Conservation (phyloP, 2,113 vertebrate species). For the Triplophysa siluroides region DNA sequence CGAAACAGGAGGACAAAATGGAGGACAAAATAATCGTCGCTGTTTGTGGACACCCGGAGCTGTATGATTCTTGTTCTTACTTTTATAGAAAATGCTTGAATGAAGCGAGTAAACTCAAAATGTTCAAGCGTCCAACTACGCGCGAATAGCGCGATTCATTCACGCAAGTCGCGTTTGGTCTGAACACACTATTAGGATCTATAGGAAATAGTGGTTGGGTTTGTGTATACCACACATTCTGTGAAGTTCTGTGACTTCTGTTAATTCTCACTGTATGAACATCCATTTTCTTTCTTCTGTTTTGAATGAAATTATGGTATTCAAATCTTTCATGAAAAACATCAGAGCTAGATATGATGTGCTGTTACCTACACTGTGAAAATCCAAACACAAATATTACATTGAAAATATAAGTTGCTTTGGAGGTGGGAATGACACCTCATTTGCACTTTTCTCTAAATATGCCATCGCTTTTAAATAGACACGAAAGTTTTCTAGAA, state of each 20-base stretch:
- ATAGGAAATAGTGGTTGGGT: constrained; percentile 55
- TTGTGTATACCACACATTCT: neutral
- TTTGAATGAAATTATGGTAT: constrained; percentile 20
- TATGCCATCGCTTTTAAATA: neutral
- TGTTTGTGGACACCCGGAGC: too few relatives aligned
- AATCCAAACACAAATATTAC: neutral
- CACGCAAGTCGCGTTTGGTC: too few relatives aligned
- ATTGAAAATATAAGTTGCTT: neutral
- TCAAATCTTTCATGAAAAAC: neutral
- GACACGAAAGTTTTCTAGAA: neutral
- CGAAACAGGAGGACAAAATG: too few relatives aligned
- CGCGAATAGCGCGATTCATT: too few relatives aligned
- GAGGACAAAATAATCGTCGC: too few relatives aligned
- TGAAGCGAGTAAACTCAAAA: too few relatives aligned
- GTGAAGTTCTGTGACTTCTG: neutral
- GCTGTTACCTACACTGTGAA: neutral
- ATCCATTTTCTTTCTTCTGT: neutral
- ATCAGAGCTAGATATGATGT: neutral
- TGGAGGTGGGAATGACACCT: neutral
- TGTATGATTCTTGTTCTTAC: too few relatives aligned
- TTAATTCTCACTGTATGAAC: neutral
- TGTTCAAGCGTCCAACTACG: too few relatives aligned
- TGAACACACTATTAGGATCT: too few relatives aligned
- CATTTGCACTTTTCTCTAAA: constrained; percentile 2
- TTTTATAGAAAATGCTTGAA: too few relatives aligned